phyloP scores from a whole-genome alignment of 2,797 vertebrate species.

The Centropyge bicolor region DNA sequence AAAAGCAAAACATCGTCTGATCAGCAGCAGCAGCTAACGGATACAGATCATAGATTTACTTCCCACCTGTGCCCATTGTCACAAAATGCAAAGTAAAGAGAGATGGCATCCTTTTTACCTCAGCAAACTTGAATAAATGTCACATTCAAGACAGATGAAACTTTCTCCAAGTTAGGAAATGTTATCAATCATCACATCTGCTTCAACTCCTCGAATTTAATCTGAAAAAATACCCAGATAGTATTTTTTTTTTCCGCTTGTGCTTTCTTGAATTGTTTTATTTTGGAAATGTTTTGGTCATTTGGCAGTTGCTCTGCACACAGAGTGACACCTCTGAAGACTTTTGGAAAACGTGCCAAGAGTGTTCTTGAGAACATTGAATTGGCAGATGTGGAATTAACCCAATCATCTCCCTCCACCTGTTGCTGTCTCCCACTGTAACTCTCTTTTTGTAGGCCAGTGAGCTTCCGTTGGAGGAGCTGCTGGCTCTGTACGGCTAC shows the following conservation, averaged over 20 bases:
- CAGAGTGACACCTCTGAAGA: background rate
- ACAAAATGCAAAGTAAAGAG: background rate
- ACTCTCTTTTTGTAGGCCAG: conserved; percentile 82
- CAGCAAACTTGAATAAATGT: background rate
- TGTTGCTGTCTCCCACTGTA: conserved; percentile 5
- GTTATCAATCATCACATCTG: background rate
- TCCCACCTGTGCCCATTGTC: background rate
- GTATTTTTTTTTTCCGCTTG: background rate
- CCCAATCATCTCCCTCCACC: conserved; percentile 12
- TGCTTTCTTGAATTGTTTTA: background rate
- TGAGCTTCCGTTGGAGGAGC: conserved; percentile 94
- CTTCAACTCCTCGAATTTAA: background rate
- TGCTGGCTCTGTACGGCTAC: conserved; percentile 94
- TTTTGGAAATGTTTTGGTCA: background rate
- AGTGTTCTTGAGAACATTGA: background rate
- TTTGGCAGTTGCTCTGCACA: background rate
- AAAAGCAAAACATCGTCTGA: background rate
- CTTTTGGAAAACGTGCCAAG: background rate
- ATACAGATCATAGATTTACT: background rate
- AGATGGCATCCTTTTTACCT: background rate
- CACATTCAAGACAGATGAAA: background rate
- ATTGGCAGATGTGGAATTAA: conserved; percentile 11
- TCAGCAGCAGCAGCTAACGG: background rate
- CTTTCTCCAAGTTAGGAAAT: background rate
- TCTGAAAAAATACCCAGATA: background rate